These are phyloP conservation scores for Sebastes fasciatus DNA, from an alignment of 2,113 vertebrate species.

Conservation along the genomic window DNA sequence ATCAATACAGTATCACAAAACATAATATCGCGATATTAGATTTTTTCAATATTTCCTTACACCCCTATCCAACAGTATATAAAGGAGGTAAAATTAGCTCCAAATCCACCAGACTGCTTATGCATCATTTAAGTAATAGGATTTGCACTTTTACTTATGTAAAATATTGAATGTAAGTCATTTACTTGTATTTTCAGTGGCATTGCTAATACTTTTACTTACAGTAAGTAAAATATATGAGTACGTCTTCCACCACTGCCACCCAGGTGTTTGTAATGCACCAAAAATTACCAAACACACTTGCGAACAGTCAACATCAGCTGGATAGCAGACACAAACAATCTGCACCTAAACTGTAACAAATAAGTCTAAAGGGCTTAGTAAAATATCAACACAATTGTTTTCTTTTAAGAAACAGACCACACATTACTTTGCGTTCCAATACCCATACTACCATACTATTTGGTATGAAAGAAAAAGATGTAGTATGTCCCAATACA, in stretches of 20 bases:
- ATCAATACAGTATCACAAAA: too few species aligned
- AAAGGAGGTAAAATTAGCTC: neutral
- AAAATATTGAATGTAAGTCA: neutral
- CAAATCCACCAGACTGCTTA: neutral
- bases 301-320: neutral
- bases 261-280: neutral
- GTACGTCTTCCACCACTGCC: neutral
- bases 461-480: too few species aligned
- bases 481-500: too few species aligned
- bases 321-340: slow-evolving; percentile 14
- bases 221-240: neutral
- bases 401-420: slow-evolving; percentile 15
- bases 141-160: neutral
- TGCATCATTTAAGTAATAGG: neutral
- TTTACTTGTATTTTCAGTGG: neutral
- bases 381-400: slow-evolving; percentile 15
- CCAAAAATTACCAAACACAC: neutral
- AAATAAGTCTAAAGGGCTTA: neutral
- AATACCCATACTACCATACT: too few species aligned
- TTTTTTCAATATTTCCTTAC: too few species aligned
- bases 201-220: too few species aligned
- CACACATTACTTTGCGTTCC: slow-evolving; percentile 4
- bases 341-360: neutral
- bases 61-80: neutral
- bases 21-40: too few species aligned